Percentiles rank a stretch among this genome's conserved stretches.
These are phyloP conservation scores for Corvus moneduloides DNA, from an alignment of 2,113 vertebrate species.

Conservation along the genomic window DNA sequence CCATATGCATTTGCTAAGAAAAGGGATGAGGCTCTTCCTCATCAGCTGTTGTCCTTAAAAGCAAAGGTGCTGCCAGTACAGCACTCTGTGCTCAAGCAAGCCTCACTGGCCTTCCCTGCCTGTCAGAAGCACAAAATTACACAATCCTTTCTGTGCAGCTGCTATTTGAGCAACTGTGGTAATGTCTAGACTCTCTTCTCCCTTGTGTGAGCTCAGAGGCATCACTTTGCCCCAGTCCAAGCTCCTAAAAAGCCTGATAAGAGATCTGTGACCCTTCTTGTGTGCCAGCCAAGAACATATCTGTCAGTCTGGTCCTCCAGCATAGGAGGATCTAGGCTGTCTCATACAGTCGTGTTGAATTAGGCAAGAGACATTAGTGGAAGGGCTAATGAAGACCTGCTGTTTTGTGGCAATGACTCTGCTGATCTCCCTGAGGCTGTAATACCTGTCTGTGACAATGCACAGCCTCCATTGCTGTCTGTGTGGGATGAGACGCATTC, in stretches of 20 bases:
- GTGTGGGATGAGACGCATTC: neutral
- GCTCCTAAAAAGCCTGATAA: neutral
- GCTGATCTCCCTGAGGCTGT: neutral
- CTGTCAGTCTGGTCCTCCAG: neutral
- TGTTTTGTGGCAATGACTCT: neutral
- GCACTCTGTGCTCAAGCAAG: neutral
- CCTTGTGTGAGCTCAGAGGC: neutral
- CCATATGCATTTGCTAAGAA: neutral
- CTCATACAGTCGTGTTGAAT: neutral
- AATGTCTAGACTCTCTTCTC: neutral
- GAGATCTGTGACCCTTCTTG: neutral
- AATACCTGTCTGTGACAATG: neutral
- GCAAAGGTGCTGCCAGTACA: neutral
- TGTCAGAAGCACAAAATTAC: neutral
- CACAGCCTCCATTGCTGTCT: neutral
- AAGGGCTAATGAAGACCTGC: neutral
- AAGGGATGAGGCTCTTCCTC: neutral
- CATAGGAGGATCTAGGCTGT: neutral
- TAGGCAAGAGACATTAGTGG: neutral
- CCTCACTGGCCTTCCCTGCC: neutral
- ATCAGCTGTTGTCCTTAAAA: neutral
- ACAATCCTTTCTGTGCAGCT: neutral
- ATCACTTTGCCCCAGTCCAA: neutral
- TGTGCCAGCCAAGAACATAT: neutral
- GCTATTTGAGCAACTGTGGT: neutral